Percentiles rank a stretch among this genome's conserved stretches.
These are phyloP conservation scores for Tipula confusa DNA, from an alignment of 2,888 invertebrate species.

Conservation along the genomic window DNA sequence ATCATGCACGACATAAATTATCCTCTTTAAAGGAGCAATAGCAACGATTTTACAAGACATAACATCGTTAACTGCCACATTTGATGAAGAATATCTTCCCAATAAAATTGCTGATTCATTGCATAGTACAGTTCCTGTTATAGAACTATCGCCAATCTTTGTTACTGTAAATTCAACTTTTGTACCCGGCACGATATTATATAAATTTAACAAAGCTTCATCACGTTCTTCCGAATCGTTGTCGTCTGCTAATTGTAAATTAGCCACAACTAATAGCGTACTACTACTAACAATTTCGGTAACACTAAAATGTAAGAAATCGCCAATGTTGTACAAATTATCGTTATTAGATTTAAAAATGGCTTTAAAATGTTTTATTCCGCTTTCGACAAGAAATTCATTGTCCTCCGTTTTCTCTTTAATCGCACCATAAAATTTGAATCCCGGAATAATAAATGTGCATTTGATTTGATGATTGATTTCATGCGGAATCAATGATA, in stretches of 20 bases:
- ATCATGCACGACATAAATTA: background rate
- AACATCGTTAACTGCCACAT: background rate
- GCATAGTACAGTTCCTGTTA: slow-evolving; percentile 50
- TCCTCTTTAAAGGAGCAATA: background rate
- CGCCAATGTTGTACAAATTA: background rate
- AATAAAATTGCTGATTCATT: background rate
- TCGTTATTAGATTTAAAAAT: background rate
- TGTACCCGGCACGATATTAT: slow-evolving; percentile 50
- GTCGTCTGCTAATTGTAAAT: background rate
- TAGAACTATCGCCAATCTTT: slow-evolving; percentile 49
- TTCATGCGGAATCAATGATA: background rate
- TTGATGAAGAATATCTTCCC: background rate
- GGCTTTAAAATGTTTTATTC: background rate
- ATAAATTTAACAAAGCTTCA: slow-evolving; percentile 44
- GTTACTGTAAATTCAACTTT: slow-evolving; percentile 46
- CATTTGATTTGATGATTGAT: background rate
- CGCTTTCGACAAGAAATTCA: slow-evolving; percentile 10
- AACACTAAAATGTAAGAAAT: background rate
- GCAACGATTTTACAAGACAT: background rate
- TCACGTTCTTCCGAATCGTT: slow-evolving; percentile 38
- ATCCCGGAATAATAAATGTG: background rate
- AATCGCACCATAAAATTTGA: background rate
- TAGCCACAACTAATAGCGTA: background rate
- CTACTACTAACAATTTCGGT: background rate
- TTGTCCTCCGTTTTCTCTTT: background rate